A percentile compares a stretch with the other conserved stretches of the same genome.
Conservation (phyloP, 2,797 vertebrate genomes). For the Varecia variegata region DNA sequence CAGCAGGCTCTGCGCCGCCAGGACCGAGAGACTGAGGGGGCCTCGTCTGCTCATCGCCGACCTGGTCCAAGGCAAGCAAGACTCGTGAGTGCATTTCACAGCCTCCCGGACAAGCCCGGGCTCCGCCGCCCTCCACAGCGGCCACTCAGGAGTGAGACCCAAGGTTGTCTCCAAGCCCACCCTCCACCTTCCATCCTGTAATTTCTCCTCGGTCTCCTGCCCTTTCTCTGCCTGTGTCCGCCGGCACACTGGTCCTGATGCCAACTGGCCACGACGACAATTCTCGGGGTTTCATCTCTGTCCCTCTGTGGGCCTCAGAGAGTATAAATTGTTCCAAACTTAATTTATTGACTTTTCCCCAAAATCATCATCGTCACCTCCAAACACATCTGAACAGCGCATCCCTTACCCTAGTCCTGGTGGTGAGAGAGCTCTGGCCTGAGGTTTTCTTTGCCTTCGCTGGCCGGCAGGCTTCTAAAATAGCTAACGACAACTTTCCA, state of each 20-base stretch:
- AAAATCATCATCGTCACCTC: neutral
- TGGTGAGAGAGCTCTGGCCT: neutral
- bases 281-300: neutral
- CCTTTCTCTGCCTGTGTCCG: neutral
- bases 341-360: neutral
- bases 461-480: neutral
- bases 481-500: neutral
- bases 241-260: neutral
- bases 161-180: fast-evolving
- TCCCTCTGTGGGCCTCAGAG: neutral
- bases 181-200: neutral
- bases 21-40: neutral
- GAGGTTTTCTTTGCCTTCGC: neutral
- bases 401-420: neutral
- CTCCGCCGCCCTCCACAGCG: neutral
- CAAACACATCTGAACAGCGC: neutral
- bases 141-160: neutral
- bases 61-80: neutral
- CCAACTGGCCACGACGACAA: neutral
- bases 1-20: neutral
- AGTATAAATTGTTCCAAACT: neutral
- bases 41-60: neutral
- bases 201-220: neutral
- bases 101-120: neutral
- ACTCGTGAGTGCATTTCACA: neutral